A percentile compares a stretch with the other conserved stretches of the same genome.
Evolutionary conservation across 1,140 invertebrate species (phyloP).

Genomic region (Adelges cooleyi): DNA sequence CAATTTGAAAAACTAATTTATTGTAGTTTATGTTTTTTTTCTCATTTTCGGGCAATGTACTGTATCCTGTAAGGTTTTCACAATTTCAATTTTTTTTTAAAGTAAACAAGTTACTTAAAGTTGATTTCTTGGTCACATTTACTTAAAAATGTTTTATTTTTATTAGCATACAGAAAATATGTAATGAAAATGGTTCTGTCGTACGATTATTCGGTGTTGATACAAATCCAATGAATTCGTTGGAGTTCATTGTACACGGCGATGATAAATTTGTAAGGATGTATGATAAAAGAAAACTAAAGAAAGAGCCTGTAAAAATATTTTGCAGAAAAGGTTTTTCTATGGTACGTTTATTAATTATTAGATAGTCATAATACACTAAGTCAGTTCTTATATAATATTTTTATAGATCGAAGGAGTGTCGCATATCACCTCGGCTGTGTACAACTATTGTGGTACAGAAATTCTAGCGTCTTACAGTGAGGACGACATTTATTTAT

Average conservation of each 20-base stretch:
- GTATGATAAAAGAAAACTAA: conserved; percentile 57
- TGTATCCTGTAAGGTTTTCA: not conserved
- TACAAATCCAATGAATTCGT: conserved; percentile 62
- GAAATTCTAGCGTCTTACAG: conserved; percentile 87
- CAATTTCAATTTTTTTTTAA: not conserved
- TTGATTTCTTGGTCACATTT: not conserved
- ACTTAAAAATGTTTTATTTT: no score
- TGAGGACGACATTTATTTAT: conserved; percentile 87
- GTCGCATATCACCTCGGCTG: conserved; percentile 64
- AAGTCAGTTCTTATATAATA: not conserved
- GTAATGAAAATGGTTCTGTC: not conserved
- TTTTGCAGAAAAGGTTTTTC: conserved; percentile 40
- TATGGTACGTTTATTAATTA: not conserved
- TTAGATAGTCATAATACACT: not conserved
- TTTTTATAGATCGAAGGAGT: not conserved
- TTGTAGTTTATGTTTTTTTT: no score
- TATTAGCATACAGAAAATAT: not conserved
- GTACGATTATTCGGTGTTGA: conserved; percentile 69
- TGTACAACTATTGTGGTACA: conserved; percentile 82
- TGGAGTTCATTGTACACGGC: conserved; percentile 74
- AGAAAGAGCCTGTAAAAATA: conserved; percentile 40
- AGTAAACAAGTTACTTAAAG: not conserved
- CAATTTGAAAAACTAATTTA: not conserved
- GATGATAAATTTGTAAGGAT: conserved; percentile 45
- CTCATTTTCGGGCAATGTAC: no score